A percentile compares a stretch with the other conserved stretches of the same genome.
Evolutionary conservation across 1,140 invertebrate genomes (phyloP).

Genomic region (Geopemphigus sp.): DNA sequence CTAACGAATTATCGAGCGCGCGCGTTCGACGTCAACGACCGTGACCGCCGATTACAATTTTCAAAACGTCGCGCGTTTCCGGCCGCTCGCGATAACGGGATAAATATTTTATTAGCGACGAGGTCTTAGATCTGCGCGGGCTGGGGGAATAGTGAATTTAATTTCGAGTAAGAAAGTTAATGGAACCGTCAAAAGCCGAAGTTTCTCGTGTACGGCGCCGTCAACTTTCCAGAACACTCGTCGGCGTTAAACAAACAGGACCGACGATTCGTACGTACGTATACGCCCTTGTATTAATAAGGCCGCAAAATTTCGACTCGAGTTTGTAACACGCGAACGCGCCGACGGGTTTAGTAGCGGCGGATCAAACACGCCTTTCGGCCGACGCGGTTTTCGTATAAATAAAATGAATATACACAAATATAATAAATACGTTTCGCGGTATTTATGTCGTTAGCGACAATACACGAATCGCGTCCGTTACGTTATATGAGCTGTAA

Average conservation of each 20-base stretch:
- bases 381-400: neutral
- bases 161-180: neutral
- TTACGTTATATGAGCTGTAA: neutral
- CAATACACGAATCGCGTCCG: neutral
- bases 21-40: neutral
- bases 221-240: neutral
- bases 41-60: neutral
- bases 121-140: neutral
- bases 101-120: neutral
- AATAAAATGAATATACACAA: too few species aligned
- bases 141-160: neutral
- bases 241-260: neutral
- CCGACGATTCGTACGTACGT: neutral
- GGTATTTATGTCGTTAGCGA: neutral
- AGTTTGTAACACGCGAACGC: neutral
- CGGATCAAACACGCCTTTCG: conserved; percentile 1
- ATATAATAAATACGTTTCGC: neutral
- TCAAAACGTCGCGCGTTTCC: neutral
- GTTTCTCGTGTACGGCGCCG: neutral
- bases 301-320: neutral
- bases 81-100: neutral
- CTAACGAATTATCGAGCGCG: neutral
- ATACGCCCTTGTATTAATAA: neutral
- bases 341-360: neutral
- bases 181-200: neutral